These are phyloP conservation scores for Carposina sasakii DNA, from an alignment of 1,140 invertebrate species.

Conservation along the genomic window DNA sequence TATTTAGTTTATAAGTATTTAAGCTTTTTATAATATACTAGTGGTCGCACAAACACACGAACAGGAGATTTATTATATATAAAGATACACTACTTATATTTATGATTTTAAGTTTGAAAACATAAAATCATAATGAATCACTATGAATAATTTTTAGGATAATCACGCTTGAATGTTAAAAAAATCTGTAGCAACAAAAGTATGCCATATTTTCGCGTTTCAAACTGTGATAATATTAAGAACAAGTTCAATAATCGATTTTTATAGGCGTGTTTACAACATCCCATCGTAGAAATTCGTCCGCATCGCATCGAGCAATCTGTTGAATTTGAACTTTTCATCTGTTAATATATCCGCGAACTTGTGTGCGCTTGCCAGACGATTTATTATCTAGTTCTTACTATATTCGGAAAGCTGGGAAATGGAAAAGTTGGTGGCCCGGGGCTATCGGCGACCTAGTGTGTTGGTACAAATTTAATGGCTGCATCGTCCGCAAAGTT, in stretches of 20 bases:
- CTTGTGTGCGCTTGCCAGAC: constrained; percentile 12
- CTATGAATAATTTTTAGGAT: no score
- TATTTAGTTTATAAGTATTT: no score
- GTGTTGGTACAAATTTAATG: constrained; percentile 35
- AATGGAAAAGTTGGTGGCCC: constrained; percentile 38
- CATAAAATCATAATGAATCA: no score
- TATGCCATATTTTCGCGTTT: not conserved
- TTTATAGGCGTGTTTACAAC: not conserved
- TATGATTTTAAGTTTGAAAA: no score
- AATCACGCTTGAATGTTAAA: no score
- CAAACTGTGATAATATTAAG: not conserved
- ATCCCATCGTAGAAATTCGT: not conserved
- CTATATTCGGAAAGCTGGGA: constrained; percentile 22
- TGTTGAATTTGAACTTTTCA: not conserved
- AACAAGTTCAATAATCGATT: not conserved
- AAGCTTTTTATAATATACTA: no score
- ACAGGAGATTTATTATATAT: no score
- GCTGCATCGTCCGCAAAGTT: constrained; percentile 28
- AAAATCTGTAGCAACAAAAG: no score
- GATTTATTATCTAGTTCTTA: constrained; percentile 31
- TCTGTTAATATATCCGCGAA: not conserved
- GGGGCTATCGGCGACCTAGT: constrained; percentile 18
- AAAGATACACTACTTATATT: no score
- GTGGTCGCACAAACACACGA: no score
- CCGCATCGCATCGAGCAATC: not conserved